A percentile compares a stretch with the other conserved stretches of the same genome.
These are phyloP conservation scores for Eulemur rufifrons DNA, from an alignment of 2,113 vertebrate species.

Conservation along the genomic window DNA sequence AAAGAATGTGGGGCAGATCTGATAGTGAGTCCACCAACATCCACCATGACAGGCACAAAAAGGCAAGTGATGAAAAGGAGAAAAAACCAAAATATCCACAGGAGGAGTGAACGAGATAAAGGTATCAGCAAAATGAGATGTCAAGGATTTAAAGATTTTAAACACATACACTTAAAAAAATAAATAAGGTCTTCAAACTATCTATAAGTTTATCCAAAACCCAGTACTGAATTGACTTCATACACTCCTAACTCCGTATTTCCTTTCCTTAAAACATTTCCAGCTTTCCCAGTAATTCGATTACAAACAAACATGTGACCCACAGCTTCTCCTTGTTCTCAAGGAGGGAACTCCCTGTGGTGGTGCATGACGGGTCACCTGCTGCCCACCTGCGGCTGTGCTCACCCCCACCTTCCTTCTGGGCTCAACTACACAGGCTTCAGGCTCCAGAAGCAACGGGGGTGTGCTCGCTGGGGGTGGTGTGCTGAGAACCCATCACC, in stretches of 20 bases:
- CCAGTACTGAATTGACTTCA: background rate
- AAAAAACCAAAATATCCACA: background rate
- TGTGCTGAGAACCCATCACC: background rate
- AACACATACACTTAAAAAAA: background rate
- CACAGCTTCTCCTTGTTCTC: background rate
- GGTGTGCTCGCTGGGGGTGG: background rate
- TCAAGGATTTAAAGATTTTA: background rate
- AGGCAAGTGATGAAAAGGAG: background rate
- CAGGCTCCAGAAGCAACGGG: background rate
- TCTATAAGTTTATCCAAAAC: background rate
- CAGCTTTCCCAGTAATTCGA: background rate
- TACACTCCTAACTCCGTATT: background rate
- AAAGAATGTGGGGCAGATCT: background rate
- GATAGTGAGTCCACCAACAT: background rate
- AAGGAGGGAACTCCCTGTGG: background rate
- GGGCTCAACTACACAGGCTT: background rate
- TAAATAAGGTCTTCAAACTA: background rate
- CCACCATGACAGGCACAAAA: background rate
- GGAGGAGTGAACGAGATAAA: background rate
- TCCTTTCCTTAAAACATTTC: background rate
- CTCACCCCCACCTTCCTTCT: background rate
- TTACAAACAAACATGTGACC: background rate
- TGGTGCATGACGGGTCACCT: background rate
- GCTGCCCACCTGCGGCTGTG: background rate
- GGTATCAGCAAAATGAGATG: background rate